Conservation (phyloP, 1,140 invertebrate genomes). For the Meloidogyne chitwoodi region DNA sequence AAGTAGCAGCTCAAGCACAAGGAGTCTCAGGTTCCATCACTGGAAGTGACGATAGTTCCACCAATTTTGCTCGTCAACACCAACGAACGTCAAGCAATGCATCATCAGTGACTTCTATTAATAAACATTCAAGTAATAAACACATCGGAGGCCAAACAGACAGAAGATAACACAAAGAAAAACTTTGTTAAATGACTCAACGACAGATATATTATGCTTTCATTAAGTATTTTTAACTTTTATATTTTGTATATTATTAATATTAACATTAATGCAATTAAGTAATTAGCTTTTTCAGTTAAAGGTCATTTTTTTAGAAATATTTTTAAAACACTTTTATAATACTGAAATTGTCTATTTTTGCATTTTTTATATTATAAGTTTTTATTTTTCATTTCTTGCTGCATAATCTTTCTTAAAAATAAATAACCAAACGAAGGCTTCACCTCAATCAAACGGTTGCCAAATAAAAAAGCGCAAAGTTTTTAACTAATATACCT, state of each 20-base stretch:
- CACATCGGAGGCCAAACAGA: not conserved
- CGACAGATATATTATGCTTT: not conserved
- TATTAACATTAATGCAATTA: no score
- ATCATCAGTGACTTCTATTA: not conserved
- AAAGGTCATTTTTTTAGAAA: no score
- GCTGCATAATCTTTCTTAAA: no score
- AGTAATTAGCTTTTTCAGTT: no score
- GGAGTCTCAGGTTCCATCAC: not conserved
- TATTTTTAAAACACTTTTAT: no score
- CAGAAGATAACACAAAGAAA: not conserved
- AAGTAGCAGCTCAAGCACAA: not conserved
- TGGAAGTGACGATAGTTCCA: not conserved
- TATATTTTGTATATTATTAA: not conserved
- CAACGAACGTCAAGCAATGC: constrained; percentile 5
- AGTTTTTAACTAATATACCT: no score
- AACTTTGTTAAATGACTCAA: not conserved
- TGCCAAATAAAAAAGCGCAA: no score
- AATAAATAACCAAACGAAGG: no score
- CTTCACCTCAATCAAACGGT: no score
- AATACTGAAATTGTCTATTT: no score
- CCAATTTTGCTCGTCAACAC: not conserved
- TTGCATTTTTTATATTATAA: no score
- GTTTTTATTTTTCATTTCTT: no score
- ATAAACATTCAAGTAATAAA: not conserved
- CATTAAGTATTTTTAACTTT: not conserved